A percentile compares a stretch with the other conserved stretches of the same genome.
phyloP scores from a whole-genome alignment of 1,140 invertebrate species.

The Globodera rostochiensis region DNA sequence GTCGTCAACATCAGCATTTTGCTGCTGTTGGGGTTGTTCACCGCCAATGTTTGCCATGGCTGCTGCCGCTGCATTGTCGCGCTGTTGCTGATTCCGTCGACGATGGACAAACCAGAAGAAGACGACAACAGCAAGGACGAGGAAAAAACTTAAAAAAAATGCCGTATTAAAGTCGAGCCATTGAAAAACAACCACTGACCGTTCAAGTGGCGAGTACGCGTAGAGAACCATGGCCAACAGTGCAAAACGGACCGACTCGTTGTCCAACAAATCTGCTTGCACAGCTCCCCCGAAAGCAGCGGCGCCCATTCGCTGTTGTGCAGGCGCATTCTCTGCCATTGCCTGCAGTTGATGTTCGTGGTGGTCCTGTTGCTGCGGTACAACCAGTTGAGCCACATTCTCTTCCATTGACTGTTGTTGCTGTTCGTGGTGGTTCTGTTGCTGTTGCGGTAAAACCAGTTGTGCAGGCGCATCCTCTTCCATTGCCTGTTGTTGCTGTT shows the following conservation, averaged over 20 bases:
- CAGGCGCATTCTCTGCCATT: not conserved
- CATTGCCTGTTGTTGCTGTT: not conserved
- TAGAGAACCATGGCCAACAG: conserved; percentile 16
- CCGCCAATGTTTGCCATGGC: not conserved
- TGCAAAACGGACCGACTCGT: conserved; percentile 16
- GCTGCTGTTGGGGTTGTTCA: not conserved
- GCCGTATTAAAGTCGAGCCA: not conserved
- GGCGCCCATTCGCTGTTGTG: conserved; percentile 16
- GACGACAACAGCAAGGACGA: not conserved
- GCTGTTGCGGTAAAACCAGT: too few species aligned
- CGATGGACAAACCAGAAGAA: not conserved
- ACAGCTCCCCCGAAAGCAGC: not conserved
- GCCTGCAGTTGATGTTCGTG: not conserved
- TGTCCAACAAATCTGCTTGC: conserved; percentile 17
- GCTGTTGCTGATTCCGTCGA: not conserved
- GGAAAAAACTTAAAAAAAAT: not conserved
- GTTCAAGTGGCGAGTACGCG: conserved; percentile 5
- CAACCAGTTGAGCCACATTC: not conserved
- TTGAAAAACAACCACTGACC: conserved; percentile 3
- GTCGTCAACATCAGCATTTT: not conserved
- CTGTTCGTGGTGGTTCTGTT: not conserved
- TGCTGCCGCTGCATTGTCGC: not conserved
- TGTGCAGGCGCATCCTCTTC: too few species aligned
- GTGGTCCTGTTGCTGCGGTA: too few species aligned
- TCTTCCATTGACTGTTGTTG: not conserved